Percentiles rank a stretch among this genome's conserved stretches.
These are phyloP conservation scores for Drosophila anomalata DNA, from an alignment of 2,888 invertebrate species.

Conservation along the genomic window DNA sequence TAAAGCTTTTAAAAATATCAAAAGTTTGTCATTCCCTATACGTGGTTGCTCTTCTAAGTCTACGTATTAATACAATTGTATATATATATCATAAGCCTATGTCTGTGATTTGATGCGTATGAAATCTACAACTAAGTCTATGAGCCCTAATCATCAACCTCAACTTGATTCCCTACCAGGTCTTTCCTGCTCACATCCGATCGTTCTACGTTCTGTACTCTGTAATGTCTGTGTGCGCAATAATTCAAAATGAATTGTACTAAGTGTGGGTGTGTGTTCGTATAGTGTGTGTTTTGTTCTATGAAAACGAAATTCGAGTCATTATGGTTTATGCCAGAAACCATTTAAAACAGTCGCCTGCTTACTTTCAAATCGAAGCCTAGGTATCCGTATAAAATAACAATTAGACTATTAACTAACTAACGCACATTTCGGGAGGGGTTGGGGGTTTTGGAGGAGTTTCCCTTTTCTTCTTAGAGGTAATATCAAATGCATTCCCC, in stretches of 20 bases:
- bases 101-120: conserved; percentile 51
- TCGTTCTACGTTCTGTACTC: conserved; percentile 12
- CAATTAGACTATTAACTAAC: conserved; percentile 76
- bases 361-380: conserved; percentile 27
- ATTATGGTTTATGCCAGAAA: conserved; percentile 55
- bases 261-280: conserved; percentile 28
- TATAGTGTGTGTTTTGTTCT: conserved; percentile 27
- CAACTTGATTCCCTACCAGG: conserved; percentile 33
- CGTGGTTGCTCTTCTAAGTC: conserved; percentile 31
- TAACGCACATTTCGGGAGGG: conserved; percentile 63
- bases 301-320: conserved; percentile 48
- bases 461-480: conserved; percentile 61
- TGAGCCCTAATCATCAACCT: conserved; percentile 44
- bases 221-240: conserved; percentile 41
- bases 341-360: conserved; percentile 64
- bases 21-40: conserved; percentile 25
- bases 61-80: conserved; percentile 31
- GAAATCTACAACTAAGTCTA: conserved; percentile 59
- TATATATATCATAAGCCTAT: conserved; percentile 40
- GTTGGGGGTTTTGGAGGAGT: conserved; percentile 2
- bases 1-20: conserved; percentile 61
- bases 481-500: conserved; percentile 84
- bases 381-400: conserved; percentile 63
- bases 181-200: conserved; percentile 7
- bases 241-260: conserved; percentile 50